phyloP scores from a whole-genome alignment of 2,113 vertebrate genomes.

The Platycercus adscitus region DNA sequence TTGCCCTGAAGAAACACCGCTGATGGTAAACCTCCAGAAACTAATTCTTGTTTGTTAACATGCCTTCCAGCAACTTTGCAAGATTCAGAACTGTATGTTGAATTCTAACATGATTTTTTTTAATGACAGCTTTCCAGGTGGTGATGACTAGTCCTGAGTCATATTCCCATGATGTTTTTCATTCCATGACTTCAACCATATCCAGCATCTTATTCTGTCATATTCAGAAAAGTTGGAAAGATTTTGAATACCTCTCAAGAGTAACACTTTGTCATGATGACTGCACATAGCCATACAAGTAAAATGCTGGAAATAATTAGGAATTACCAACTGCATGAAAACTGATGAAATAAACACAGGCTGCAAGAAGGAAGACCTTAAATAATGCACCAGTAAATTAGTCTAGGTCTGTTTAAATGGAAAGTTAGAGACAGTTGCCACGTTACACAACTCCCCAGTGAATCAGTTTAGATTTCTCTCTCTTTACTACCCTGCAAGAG shows the following conservation, averaged over 20 bases:
- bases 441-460: neutral
- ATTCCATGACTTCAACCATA: conserved; percentile 37
- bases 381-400: neutral
- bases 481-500: neutral
- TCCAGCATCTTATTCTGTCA: conserved; percentile 14
- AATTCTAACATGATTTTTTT: conserved; percentile 9
- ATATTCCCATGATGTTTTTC: conserved; percentile 47
- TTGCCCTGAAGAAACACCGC: neutral
- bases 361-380: neutral
- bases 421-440: neutral
- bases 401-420: neutral
- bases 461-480: neutral
- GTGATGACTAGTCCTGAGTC: conserved; percentile 53
- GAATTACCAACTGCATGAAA: neutral
- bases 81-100: neutral
- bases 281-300: neutral
- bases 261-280: conserved; percentile 30
- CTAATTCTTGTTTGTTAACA: neutral
- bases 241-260: conserved; percentile 4
- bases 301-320: neutral
- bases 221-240: conserved; percentile 31
- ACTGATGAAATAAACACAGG: neutral
- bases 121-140: conserved; percentile 51
- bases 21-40: neutral
- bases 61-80: conserved; percentile 2